phyloP scores from a whole-genome alignment of 2,113 vertebrate species.

The Poeciliopsis retropinna region DNA sequence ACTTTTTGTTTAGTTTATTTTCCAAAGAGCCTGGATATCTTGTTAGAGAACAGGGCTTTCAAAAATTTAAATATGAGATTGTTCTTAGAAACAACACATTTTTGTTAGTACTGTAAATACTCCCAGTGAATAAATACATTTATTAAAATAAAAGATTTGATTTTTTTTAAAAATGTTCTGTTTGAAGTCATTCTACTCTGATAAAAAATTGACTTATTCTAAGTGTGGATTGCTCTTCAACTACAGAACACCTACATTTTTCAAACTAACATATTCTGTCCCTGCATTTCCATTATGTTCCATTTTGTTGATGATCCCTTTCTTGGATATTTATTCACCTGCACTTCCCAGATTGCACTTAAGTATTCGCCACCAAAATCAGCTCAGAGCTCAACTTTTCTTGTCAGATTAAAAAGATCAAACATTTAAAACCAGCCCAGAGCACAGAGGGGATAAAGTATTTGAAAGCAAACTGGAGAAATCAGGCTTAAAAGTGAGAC shows the following conservation, averaged over 20 bases:
- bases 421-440: slow-evolving; percentile 30
- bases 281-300: no score
- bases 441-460: slow-evolving; percentile 28
- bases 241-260: not conserved
- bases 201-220: not conserved
- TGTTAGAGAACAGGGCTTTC: not conserved
- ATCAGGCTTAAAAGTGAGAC: slow-evolving; percentile 44
- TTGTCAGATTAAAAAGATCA: slow-evolving; percentile 56
- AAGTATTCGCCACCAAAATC: slow-evolving; percentile 2
- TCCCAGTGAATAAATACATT: no score
- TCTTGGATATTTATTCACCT: slow-evolving; percentile 12
- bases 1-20: not conserved
- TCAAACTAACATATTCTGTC: not conserved
- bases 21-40: not conserved
- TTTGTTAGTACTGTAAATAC: not conserved
- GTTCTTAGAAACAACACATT: not conserved
- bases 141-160: no score
- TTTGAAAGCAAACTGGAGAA: not conserved
- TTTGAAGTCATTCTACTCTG: not conserved
- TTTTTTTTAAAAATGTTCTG: not conserved
- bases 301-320: not conserved
- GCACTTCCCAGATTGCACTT: slow-evolving; percentile 2
- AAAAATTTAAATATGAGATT: not conserved
- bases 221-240: no score
- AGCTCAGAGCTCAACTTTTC: slow-evolving; percentile 21